A percentile compares a stretch with the other conserved stretches of the same genome.
Evolutionary conservation across 2,113 vertebrate genomes (phyloP).

Genomic region (Takifugu bimaculatus): DNA sequence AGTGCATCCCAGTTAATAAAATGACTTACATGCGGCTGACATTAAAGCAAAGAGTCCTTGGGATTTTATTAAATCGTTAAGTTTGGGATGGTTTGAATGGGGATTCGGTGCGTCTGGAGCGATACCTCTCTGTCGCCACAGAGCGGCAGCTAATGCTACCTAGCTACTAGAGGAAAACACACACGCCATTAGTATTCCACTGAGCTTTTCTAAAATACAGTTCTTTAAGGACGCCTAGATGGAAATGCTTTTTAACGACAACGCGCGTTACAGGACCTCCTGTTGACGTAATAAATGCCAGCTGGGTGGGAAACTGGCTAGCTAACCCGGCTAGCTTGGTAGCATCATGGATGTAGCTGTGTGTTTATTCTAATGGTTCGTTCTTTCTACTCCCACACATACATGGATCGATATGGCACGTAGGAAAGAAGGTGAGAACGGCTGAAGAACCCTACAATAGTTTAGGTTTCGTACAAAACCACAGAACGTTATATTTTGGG

Average conservation of each 20-base stretch:
- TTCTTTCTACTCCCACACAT: not conserved
- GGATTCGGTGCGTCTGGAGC: not conserved
- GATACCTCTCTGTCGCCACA: no score
- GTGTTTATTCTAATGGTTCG: not conserved
- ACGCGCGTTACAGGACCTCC: no score
- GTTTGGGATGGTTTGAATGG: not conserved
- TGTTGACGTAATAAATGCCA: not conserved
- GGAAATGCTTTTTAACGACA: no score
- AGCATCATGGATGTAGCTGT: not conserved
- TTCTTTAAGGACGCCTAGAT: no score
- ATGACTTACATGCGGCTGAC: not conserved
- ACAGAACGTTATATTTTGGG: not conserved
- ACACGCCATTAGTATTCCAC: no score
- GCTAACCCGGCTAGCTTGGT: constrained; percentile 18
- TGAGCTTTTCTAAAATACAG: no score
- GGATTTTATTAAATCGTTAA: not conserved
- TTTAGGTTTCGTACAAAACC: fast-evolving
- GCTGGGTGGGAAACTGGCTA: not conserved
- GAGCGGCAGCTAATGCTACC: no score
- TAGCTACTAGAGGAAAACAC: no score
- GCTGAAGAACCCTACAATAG: fast-evolving
- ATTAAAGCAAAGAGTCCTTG: not conserved
- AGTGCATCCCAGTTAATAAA: not conserved
- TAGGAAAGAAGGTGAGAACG: constrained; percentile 61
- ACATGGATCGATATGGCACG: constrained; percentile 41